A percentile compares a stretch with the other conserved stretches of the same genome.
These are phyloP conservation scores for Bursaphelenchus mucronatus DNA, from an alignment of 1,140 invertebrate genomes.

Conservation along the genomic window DNA sequence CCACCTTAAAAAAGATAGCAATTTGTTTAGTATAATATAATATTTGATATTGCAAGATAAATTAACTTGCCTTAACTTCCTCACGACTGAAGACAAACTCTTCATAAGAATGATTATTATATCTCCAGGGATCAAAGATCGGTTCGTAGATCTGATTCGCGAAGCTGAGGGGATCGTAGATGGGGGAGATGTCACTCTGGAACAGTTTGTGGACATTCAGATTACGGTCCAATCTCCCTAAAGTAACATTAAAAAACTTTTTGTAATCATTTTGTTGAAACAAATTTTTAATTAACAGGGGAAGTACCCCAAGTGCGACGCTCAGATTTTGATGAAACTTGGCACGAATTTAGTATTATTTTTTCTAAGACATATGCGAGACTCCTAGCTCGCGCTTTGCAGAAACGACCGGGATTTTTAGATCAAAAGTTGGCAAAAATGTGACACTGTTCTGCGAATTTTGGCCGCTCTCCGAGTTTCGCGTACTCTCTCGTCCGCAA, in stretches of 20 bases:
- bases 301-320: too few relatives aligned
- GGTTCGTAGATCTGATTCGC: slow-evolving; percentile 41
- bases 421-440: too few relatives aligned
- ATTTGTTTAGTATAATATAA: slow-evolving; percentile 6
- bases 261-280: not conserved
- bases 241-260: slow-evolving; percentile 21
- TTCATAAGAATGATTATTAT: slow-evolving; percentile 35
- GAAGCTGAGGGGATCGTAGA: slow-evolving; percentile 44
- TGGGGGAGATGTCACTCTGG: slow-evolving; percentile 33
- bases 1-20: slow-evolving; percentile 27
- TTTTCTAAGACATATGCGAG: too few relatives aligned
- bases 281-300: slow-evolving; percentile 9
- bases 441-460: too few relatives aligned
- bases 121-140: slow-evolving; percentile 37
- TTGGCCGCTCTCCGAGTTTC: too few relatives aligned
- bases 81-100: slow-evolving; percentile 34
- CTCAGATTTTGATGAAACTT: too few relatives aligned
- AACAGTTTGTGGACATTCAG: slow-evolving; percentile 33
- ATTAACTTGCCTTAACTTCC: slow-evolving; percentile 36
- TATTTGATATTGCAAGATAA: not conserved
- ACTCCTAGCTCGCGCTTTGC: too few relatives aligned
- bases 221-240: slow-evolving; percentile 39
- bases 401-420: too few relatives aligned
- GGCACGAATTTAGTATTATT: too few relatives aligned
- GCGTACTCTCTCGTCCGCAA: too few relatives aligned